Percentiles rank a stretch among this genome's conserved stretches.
Conservation (phyloP, 2,113 vertebrate genomes). For the Xenopus borealis region DNA sequence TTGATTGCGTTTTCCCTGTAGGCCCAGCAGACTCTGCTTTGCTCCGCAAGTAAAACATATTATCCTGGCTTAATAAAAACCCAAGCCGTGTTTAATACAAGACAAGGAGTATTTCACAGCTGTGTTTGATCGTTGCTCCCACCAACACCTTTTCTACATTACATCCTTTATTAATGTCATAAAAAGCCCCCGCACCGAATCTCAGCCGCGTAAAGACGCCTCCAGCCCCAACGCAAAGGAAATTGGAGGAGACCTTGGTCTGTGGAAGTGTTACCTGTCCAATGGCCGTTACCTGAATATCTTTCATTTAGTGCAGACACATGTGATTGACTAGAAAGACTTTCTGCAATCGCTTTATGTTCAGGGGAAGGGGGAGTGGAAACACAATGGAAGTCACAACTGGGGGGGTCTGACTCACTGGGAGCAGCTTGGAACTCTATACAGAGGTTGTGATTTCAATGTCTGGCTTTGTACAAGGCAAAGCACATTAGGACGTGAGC, state of each 20-base stretch:
- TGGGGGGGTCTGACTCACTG: not conserved
- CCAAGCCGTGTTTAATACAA: not conserved
- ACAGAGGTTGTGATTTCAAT: not conserved
- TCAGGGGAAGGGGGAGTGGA: not conserved
- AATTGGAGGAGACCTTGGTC: conserved; percentile 10
- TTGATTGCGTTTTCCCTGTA: not conserved
- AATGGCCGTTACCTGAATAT: conserved; percentile 1
- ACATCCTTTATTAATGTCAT: not conserved
- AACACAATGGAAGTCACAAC: not conserved
- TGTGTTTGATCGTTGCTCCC: not conserved
- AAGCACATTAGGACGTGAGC: too few relatives aligned
- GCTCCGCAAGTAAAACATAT: not conserved
- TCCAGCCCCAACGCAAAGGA: not conserved
- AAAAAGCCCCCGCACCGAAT: not conserved
- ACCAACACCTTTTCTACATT: conserved; percentile 3
- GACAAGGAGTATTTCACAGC: not conserved
- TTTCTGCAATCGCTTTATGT: not conserved
- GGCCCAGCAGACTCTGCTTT: not conserved
- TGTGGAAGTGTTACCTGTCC: not conserved
- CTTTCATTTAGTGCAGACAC: not conserved
- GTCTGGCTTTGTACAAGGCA: too few relatives aligned
- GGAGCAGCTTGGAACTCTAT: too few relatives aligned
- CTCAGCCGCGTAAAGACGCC: not conserved
- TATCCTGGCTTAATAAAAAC: not conserved
- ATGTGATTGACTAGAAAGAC: too few relatives aligned